Evolutionary conservation across 1,140 invertebrate species (phyloP).

Genomic region (Carcinoscorpius rotundicauda): DNA sequence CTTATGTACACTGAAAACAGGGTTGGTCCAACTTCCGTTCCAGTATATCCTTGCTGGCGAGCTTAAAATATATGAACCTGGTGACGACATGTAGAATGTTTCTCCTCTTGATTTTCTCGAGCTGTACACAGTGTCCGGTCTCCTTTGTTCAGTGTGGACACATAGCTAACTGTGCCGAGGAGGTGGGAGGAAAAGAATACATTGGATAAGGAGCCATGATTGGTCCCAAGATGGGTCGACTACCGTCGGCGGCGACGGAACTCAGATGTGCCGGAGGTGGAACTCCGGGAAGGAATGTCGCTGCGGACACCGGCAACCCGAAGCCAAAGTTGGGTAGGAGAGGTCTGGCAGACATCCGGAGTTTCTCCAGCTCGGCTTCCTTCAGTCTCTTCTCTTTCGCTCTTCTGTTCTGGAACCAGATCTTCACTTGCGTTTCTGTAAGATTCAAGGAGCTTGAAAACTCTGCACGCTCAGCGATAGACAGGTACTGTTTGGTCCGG

Average conservation of each 20-base stretch:
- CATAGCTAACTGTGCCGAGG: not conserved
- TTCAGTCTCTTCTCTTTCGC: slow-evolving; percentile 42
- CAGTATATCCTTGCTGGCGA: too few relatives aligned
- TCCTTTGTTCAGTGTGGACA: slow-evolving; percentile 7
- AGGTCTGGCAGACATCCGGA: slow-evolving; percentile 30
- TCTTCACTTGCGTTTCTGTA: slow-evolving; percentile 67
- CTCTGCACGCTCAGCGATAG: slow-evolving; percentile 91
- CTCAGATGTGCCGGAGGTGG: slow-evolving; percentile 12
- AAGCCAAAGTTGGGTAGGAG: slow-evolving; percentile 18
- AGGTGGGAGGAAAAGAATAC: slow-evolving; percentile 9
- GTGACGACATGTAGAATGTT: too few relatives aligned
- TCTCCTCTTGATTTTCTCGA: too few relatives aligned
- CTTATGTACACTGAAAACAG: too few relatives aligned
- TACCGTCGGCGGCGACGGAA: not conserved
- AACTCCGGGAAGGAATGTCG: slow-evolving; percentile 9
- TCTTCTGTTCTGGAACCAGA: slow-evolving; percentile 37
- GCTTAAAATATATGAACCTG: too few relatives aligned
- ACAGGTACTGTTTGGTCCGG: slow-evolving; percentile 89
- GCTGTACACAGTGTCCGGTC: too few relatives aligned
- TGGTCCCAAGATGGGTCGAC: slow-evolving; percentile 12
- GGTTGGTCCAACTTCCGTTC: too few relatives aligned
- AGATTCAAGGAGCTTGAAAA: slow-evolving; percentile 86
- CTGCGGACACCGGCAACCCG: slow-evolving; percentile 10
- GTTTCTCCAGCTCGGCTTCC: slow-evolving; percentile 38
- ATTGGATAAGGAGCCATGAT: slow-evolving; percentile 18